Base-by-base conservation (phyloP, 2,888 invertebrate genomes). In the Leptinotarsa haldemani region DNA sequence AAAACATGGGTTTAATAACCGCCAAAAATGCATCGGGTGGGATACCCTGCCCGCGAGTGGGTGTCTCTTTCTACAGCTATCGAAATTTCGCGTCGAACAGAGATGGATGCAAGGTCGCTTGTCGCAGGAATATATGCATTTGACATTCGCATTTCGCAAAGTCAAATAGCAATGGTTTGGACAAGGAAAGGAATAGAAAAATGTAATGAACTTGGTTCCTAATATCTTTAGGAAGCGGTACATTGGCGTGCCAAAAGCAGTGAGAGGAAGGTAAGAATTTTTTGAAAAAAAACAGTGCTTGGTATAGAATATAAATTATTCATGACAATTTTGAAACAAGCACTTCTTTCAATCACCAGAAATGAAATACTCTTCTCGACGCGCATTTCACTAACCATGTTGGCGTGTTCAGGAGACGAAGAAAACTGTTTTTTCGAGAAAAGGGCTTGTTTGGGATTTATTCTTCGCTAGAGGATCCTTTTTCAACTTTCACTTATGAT, bases 1-100 rank as follows among this genome's bases (percentile, higher is more conserved):
- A 84, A 85, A 85, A 85, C 84, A 84, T 80, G 86, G 82, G 86
- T 86, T 86, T 85, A 86, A 85, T 85, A 86, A 86, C 86, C 85
- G 81, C 83, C 82, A 80, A 83, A 83, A 85, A 82, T 84, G 84
- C 83, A 82, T 77, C 83, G 82, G 80, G 81, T 56, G 78, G 40
- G 56, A 52, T 67, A 78, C 78, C 53, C 76, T 71, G 22, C 61
- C 13, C 22, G 52, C 15, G 65, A 22, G 7, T 4, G 58, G 48
- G 68, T 46, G 61, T 65, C 30, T 70, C 78, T 64, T 70, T 79
- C 79, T 76, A 63, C 48, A 58, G 50, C 63, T 7, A 22, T 5
- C 2, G 3, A 13, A 18, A 22, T 15, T 40, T 53, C 40, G 56
- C 18, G 25, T 16, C 30, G 40, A 71, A 76, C 30, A 53, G 74